These are phyloP conservation scores for Rhinoderma darwinii DNA, from an alignment of 2,113 vertebrate genomes.

Conservation along the genomic window DNA sequence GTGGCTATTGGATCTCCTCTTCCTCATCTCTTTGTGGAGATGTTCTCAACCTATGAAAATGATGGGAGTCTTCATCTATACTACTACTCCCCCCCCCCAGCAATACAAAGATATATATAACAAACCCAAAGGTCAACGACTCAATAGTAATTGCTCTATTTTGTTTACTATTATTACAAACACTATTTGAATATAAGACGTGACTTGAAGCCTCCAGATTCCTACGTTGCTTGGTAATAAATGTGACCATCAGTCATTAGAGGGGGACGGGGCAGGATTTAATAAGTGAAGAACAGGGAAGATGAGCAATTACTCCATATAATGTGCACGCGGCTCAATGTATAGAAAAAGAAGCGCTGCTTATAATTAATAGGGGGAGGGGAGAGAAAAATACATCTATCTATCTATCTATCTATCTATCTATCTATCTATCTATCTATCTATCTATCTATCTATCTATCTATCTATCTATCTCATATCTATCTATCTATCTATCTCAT, in stretches of 20 bases:
- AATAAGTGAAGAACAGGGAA: background rate
- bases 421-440: background rate
- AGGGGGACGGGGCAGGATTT: background rate
- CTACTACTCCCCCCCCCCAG: too few relatives aligned
- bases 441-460: too few relatives aligned
- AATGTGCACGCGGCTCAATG: background rate
- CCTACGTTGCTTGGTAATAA: background rate
- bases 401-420: conserved; percentile 35
- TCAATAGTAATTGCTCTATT: too few relatives aligned
- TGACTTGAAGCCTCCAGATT: background rate
- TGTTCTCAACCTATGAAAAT: too few relatives aligned
- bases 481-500: conserved; percentile 7
- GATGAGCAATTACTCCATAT: background rate
- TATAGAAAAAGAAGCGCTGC: background rate
- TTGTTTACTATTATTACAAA: too few relatives aligned
- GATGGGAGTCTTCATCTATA: too few relatives aligned
- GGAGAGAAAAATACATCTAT: background rate
- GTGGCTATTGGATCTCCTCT: too few relatives aligned
- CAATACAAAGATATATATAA: too few relatives aligned
- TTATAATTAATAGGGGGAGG: background rate
- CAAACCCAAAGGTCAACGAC: too few relatives aligned
- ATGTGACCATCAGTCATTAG: background rate
- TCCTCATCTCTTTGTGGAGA: too few relatives aligned
- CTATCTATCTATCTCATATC: background rate
- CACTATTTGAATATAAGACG: background rate